Conservation (phyloP, 2,888 invertebrate species). For the Ormyrus rosae region DNA sequence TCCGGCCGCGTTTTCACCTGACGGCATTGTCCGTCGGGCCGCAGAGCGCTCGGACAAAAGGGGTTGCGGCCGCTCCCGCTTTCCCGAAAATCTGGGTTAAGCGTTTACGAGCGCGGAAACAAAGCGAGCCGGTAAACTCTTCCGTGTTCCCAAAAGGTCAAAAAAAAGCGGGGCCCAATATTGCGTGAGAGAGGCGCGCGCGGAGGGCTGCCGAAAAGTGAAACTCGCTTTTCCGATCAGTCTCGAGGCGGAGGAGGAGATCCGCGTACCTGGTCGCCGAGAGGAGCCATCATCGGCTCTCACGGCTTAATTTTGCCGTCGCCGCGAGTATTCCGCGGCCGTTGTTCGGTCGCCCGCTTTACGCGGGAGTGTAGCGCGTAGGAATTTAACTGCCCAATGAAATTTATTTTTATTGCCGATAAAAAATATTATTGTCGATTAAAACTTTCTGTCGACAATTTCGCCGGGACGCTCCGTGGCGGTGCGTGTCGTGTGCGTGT, state of each 20-base stretch:
- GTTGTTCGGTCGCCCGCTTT: slow-evolving; percentile 22
- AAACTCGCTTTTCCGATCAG: slow-evolving; percentile 12
- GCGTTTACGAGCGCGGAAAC: slow-evolving; percentile 26
- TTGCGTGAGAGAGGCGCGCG: background rate
- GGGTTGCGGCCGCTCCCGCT: slow-evolving; percentile 66
- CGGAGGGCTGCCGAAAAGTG: slow-evolving; percentile 35
- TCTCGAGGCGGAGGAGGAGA: background rate
- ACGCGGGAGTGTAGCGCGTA: slow-evolving; percentile 41
- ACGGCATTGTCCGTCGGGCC: background rate
- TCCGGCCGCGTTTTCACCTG: slow-evolving; percentile 14
- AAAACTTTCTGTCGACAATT: slow-evolving; percentile 58
- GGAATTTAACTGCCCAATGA: slow-evolving; percentile 57
- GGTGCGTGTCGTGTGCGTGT: slow-evolving; percentile 28
- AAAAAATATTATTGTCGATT: slow-evolving; percentile 59
- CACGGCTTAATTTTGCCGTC: slow-evolving; percentile 39
- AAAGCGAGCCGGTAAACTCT: slow-evolving; percentile 13
- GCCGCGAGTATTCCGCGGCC: slow-evolving; percentile 27
- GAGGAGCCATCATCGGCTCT: no score
- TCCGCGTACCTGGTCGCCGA: slow-evolving; percentile 14
- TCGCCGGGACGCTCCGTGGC: slow-evolving; percentile 44
- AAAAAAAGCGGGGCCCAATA: slow-evolving; percentile 11
- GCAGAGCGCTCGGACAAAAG: slow-evolving; percentile 58
- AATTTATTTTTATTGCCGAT: slow-evolving; percentile 59
- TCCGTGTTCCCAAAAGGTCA: background rate
- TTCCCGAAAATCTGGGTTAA: slow-evolving; percentile 27